Conservation (phyloP, 92 coral and sea anemone species). For the Anthopleura xanthogrammica region DNA sequence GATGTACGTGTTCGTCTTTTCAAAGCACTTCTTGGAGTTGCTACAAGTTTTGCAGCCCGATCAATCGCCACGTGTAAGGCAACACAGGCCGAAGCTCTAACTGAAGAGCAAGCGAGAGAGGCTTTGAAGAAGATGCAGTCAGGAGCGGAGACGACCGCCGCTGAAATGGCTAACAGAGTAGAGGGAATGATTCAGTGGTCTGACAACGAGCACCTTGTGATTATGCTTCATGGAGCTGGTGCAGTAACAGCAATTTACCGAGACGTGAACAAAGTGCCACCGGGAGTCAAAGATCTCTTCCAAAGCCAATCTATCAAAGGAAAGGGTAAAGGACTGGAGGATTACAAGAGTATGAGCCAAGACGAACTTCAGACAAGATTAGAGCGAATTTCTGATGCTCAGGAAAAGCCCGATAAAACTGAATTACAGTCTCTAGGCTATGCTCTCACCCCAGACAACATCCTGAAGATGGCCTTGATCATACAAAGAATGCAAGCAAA, state of each 20-base stretch:
- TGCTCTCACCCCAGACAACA: slow-evolving; percentile 91
- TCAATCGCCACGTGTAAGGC: slow-evolving; percentile 75
- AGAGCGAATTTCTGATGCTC: slow-evolving; percentile 71
- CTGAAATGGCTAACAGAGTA: slow-evolving; percentile 79
- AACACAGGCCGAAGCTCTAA: slow-evolving; percentile 65
- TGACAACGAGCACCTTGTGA: slow-evolving; percentile 83
- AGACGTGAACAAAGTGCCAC: slow-evolving; percentile 61
- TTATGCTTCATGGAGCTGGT: slow-evolving; percentile 76
- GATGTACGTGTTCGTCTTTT: slow-evolving; percentile 81
- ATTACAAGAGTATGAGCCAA: slow-evolving; percentile 69
- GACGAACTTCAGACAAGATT: slow-evolving; percentile 73
- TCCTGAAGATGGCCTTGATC: slow-evolving; percentile 90
- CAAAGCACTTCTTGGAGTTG: slow-evolving; percentile 83
- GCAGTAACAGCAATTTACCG: slow-evolving; percentile 86
- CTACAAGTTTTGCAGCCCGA: slow-evolving; percentile 91
- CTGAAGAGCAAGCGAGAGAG: slow-evolving; percentile 56
- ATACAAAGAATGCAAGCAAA: slow-evolving; percentile 85
- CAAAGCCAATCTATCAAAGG: slow-evolving; percentile 67
- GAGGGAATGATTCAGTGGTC: slow-evolving; percentile 96
- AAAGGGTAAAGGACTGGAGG: slow-evolving; percentile 59
- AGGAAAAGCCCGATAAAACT: slow-evolving; percentile 28
- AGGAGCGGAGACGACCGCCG: slow-evolving; percentile 51
- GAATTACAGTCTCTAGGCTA: slow-evolving; percentile 44
- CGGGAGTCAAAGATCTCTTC: slow-evolving; percentile 63
- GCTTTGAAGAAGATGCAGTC: slow-evolving; percentile 58